Evolutionary conservation across 2,888 invertebrate species (phyloP).

Genomic region (Hecatera dysodea): DNA sequence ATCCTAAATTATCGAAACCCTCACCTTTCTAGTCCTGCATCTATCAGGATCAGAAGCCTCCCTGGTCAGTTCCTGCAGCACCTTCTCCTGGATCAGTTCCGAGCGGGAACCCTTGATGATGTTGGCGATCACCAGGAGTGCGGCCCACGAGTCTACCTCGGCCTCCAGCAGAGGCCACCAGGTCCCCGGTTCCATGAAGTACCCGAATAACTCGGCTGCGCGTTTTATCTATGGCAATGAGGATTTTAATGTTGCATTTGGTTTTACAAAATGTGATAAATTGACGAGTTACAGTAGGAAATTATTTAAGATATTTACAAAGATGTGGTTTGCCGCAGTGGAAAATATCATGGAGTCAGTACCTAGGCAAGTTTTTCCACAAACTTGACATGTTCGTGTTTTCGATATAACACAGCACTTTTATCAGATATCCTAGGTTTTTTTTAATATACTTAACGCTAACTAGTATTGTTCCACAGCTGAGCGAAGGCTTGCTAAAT

Average conservation of each 20-base stretch:
- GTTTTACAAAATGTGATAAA: not conserved
- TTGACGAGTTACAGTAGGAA: not conserved
- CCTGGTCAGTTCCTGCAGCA: conserved; percentile 90
- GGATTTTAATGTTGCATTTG: not conserved
- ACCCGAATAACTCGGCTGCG: conserved; percentile 93
- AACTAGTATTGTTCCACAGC: not conserved
- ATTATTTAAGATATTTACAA: not conserved
- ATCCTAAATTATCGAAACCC: not conserved
- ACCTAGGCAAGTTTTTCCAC: not conserved
- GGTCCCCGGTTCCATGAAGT: conserved; percentile 93
- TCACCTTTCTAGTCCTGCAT: conserved; percentile 91
- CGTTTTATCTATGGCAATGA: conserved; percentile 88
- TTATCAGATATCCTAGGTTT: too few species aligned
- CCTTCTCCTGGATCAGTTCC: conserved; percentile 79
- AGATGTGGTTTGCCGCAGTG: not conserved
- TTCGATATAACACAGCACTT: not conserved
- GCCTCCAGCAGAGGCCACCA: conserved; percentile 93
- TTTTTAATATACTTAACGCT: too few species aligned
- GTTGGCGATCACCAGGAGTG: conserved; percentile 91
- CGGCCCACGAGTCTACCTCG: conserved; percentile 90
- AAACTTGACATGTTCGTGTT: too few species aligned
- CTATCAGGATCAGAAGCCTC: conserved; percentile 91
- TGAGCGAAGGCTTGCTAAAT: not conserved
- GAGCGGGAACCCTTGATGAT: conserved; percentile 91
- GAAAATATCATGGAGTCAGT: not conserved